A percentile compares a stretch with the other conserved stretches of the same genome.
Evolutionary conservation across 2,113 vertebrate genomes (phyloP).

Genomic region (Lathamus discolor): DNA sequence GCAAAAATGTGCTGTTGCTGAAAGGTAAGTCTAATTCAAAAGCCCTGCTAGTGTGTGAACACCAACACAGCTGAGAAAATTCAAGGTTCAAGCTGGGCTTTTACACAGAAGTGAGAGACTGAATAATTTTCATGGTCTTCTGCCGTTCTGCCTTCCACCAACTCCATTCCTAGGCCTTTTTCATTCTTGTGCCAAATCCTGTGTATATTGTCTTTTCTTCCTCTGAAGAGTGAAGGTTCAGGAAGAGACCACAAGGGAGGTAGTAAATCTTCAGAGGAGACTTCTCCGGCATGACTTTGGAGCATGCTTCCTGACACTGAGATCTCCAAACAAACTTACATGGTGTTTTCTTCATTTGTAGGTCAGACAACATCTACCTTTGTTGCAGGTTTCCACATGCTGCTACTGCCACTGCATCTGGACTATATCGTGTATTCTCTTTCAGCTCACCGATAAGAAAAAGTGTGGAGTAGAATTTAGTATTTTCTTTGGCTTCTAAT

Average conservation of each 20-base stretch:
- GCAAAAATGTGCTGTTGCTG: neutral
- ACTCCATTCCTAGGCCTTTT: neutral
- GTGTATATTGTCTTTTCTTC: neutral
- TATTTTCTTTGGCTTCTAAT: constrained; percentile 15
- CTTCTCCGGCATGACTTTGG: neutral
- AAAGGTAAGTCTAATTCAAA: neutral
- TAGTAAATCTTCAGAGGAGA: neutral
- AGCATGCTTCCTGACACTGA: neutral
- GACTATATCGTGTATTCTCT: constrained; percentile 10
- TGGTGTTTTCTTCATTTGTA: neutral
- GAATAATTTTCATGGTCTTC: neutral
- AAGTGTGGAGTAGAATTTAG: constrained; percentile 17
- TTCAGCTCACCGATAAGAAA: neutral
- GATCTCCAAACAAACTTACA: neutral
- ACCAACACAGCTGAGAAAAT: neutral
- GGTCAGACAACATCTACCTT: constrained; percentile 29
- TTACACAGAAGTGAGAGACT: neutral
- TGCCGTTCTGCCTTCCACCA: fast-evolving
- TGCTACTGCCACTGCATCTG: neutral
- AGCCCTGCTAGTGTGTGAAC: neutral
- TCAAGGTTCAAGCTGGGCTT: neutral
- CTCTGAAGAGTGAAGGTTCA: neutral
- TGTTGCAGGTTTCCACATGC: neutral
- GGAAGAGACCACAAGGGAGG: neutral
- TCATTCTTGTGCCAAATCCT: neutral